Evolutionary conservation across 2,113 vertebrate genomes (phyloP), one percentile per base, ranked within the genome.

Genomic region (Halcyon malimbica): DNA sequence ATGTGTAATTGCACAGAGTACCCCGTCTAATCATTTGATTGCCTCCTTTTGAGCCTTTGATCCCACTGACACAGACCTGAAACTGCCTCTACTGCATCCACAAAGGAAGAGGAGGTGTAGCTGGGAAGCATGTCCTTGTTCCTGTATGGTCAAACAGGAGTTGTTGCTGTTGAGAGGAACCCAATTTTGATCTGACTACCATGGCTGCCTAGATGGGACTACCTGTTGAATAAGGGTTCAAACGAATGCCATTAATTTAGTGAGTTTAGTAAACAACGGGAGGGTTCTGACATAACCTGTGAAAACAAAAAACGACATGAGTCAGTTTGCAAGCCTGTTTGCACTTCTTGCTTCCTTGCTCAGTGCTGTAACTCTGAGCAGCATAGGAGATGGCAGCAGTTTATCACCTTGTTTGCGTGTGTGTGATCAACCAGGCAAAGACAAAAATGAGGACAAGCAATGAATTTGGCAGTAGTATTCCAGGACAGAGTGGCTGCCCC

Each of bases 381-480:
- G 5, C 6, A 2, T 0, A 16, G 67, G 51, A 88, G n/a, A 37
- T 0, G 2, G 5, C 23, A 57, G 31, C 70, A 86, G 20, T 13
- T 50, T 81, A n/a, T 20, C 48, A 51, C 39, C 6, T 13, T 48
- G 31, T 41, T 60, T 63, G 56, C 67, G 46, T 70, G 16, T 0
- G 2, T 51, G 10, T 21, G 64, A 56, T 51, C 59, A 69, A 54
- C 25, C 48, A 71, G 44, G 24, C 37, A 54, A 87, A 82, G 46
- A 54, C 16, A 92, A 93, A 90, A 90, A 78, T 46, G 53, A 73
- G 82, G 82, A 44, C 63, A 71, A 1, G 5, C 2, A 8, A n/a
- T 70, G 37, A 84, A 35, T 75, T 73, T 86, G 42, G 37, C 33
- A 74, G 10, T 50, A 60, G 11, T 73, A 35, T 90, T 83, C 37